Conservation (phyloP, 2,113 vertebrate species). For the Anas platyrhynchos region DNA sequence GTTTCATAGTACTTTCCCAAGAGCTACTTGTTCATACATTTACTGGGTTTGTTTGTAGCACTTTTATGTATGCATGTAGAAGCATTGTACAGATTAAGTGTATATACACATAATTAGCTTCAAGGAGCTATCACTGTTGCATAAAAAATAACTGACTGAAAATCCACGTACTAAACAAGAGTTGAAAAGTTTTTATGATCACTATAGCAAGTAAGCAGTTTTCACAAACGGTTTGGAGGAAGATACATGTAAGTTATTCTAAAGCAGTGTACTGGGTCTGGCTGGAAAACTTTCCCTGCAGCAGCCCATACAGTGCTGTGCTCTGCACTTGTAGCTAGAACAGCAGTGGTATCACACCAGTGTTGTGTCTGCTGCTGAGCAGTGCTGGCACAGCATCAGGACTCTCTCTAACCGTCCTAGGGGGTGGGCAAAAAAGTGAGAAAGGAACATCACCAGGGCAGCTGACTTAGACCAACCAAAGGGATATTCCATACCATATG, state of each 20-base stretch:
- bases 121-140: background rate
- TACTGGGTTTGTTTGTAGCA: background rate
- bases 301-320: too few species aligned
- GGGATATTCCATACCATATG: too few species aligned
- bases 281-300: too few species aligned
- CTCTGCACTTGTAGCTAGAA: too few species aligned
- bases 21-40: background rate
- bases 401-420: too few species aligned
- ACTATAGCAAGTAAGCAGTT: background rate
- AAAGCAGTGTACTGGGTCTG: background rate
- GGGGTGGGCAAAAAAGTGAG: too few species aligned
- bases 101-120: background rate
- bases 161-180: background rate
- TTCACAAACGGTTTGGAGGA: background rate
- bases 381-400: too few species aligned
- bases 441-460: too few species aligned
- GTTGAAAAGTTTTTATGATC: background rate
- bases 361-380: too few species aligned
- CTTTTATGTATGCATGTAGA: background rate
- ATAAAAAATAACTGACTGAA: background rate
- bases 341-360: too few species aligned
- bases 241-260: background rate
- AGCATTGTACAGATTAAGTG: background rate
- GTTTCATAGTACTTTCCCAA: background rate
- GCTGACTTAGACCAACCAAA: too few species aligned